Conservation (phyloP, 2,113 vertebrate genomes). For the Acinonyx jubatus region DNA sequence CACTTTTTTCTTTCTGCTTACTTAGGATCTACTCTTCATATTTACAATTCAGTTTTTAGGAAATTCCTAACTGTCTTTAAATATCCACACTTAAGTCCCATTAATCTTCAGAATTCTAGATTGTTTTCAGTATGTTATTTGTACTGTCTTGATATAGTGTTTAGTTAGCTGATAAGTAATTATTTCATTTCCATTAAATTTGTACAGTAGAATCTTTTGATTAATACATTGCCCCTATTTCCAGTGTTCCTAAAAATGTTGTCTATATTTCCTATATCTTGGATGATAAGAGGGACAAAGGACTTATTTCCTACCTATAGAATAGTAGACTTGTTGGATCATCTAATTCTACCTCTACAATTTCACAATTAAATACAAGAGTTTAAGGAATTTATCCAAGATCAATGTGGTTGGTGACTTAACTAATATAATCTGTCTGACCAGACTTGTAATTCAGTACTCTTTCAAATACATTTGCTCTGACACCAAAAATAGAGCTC, state of each 20-base stretch:
- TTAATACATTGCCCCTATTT: background rate
- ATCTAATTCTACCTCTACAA: background rate
- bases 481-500: background rate
- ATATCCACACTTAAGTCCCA: background rate
- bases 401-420: background rate
- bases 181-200: background rate
- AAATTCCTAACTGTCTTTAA: background rate
- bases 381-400: background rate
- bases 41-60: background rate
- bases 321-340: background rate
- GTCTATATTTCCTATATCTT: background rate
- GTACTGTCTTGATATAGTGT: background rate
- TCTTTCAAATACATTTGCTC: background rate
- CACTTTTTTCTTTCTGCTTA: accelerated
- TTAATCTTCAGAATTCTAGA: background rate
- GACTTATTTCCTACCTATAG: background rate
- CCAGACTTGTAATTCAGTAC: background rate
- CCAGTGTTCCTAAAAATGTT: background rate
- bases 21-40: background rate
- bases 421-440: background rate
- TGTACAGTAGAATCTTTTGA: background rate
- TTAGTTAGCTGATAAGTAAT: accelerated
- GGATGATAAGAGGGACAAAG: background rate
- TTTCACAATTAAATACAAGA: background rate
- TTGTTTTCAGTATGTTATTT: constrained; percentile 40